Evolutionary conservation across 2,113 vertebrate species (phyloP), one percentile per base, ranked within the genome.

Genomic region (Dromas ardeola): DNA sequence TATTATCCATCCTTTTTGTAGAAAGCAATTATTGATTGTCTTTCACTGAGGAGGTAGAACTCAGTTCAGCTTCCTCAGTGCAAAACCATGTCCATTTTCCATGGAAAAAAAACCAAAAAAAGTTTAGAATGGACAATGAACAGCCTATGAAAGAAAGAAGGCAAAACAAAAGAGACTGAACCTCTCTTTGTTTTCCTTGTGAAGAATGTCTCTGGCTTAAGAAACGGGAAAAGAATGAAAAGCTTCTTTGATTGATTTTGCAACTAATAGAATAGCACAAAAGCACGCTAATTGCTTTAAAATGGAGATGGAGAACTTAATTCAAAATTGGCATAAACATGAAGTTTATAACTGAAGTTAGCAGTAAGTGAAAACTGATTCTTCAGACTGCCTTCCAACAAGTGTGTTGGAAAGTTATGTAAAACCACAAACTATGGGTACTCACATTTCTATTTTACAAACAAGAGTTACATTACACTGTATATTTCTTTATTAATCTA

Each of bases 211-310:
- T 74, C 71, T 83, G 58, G 50, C 34, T 82, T 79, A 70, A 92
- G n/a, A 77, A 90, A 92, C 88, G 27, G 10, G 32, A 79, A 79
- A 95, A 92, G 52, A 91, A 85, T 77, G 23, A 83, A 91, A 89
- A 87, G 53, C 15, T 87, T 12, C 19, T 87, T 87, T 93, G 73
- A 88, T 88, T 93, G 79, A 94, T 91, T 97, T 94, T 91, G 20
- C 62, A 80, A 69, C 71, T 89, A 95, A 85, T 32, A 81, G 52
- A 92, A 55, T 62, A 81, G 25, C 47, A 89, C 61, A 79, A 92
- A 96, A 58, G 43, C 47, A 67, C 72, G 27, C 11, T 94, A 95
- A 91, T 87, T 83, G 40, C 43, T 92, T 92, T 84, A 91, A 91
- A 95, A 87, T 72, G 34, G 36, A 91, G 67, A 71, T 59, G 38